Evolutionary conservation across 2,888 invertebrate species (phyloP), one percentile per base, ranked within the genome.

Genomic region (Leptarthrus brevirostris): DNA sequence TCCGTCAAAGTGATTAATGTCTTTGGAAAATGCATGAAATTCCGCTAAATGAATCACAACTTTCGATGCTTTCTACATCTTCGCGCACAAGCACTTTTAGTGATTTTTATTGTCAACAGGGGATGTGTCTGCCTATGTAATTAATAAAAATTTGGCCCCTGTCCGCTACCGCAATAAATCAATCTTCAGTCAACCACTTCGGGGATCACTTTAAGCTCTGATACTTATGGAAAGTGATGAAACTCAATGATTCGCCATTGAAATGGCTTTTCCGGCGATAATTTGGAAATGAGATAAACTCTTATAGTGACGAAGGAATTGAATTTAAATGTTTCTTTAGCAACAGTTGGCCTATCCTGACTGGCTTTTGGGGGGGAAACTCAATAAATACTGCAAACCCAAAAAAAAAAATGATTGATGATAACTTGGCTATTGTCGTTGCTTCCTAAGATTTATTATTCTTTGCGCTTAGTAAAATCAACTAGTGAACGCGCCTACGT

Each of bases 11-110:
- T 83, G 83, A 83, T 83, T 83, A 83, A 83, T 83, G 83, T 82
- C 80, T 82, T 83, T 82, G 83, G 83, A 82, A 83, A 83, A 83
- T 83, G 83, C 83, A 83, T 83, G 82, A 82, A 82, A 83, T 83
- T 83, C 82, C 80, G 81, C 82, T 82, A 83, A 83, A 83, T 83
- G 83, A 83, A 83, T 83, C 83, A 83, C 82, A 83, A 83, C 26
- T n/a, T n/a, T 54, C 26, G 8, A 44, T 66, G 66, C 47, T 18
- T 47, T 26, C 66, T 66, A 66, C 49, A 30, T 47, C 26, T 47
- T 66, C 16, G 6, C 47, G 26, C 44, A 14, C 24, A 44, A 49
- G 26, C 8, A 49, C 26, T 66, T 66, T 49, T 66, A 49, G 26
- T 66, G 49, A 49, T 66, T 66, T 66, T 66, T 66, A 49, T 66